Evolutionary conservation across 30 jellyfish, hydroid and myxozoan genomes (phyloP).

Genomic region (Chironex yamaguchii): DNA sequence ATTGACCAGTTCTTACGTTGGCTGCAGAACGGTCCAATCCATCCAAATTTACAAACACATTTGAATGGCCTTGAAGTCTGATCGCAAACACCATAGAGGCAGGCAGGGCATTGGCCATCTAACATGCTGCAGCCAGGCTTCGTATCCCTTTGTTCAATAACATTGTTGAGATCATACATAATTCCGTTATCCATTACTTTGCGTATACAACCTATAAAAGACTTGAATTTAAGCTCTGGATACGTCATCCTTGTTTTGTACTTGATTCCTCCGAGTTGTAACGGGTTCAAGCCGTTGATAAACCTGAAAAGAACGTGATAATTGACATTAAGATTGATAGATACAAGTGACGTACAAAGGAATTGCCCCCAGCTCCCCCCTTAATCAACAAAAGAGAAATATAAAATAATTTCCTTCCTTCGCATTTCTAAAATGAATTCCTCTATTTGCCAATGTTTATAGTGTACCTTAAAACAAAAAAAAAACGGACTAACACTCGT

Average conservation of each 20-base stretch:
- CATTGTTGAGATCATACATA: conserved; percentile 85
- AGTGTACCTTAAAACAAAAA: background rate
- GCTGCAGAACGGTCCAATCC: conserved; percentile 91
- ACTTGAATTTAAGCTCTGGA: conserved; percentile 25
- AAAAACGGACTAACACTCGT: background rate
- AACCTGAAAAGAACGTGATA: conserved; percentile 48
- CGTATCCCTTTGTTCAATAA: conserved; percentile 79
- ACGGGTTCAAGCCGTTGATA: conserved; percentile 95
- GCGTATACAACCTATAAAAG: conserved; percentile 93
- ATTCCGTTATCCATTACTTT: conserved; percentile 88
- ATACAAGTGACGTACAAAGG: too few species aligned
- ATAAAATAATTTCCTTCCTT: too few species aligned
- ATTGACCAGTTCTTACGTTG: conserved; percentile 84
- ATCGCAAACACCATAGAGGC: conserved; percentile 79
- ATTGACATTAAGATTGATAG: too few species aligned
- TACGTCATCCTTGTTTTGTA: conserved; percentile 53
- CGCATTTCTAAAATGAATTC: too few species aligned
- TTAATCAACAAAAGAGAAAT: too few species aligned
- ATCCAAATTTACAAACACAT: conserved; percentile 87
- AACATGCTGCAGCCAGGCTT: conserved; percentile 78
- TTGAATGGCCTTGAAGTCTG: conserved; percentile 43
- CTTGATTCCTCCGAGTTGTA: conserved; percentile 94
- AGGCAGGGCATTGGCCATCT: conserved; percentile 75
- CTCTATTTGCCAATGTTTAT: too few species aligned
- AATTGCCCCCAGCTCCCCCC: too few species aligned